Evolutionary conservation across 2,113 vertebrate genomes (phyloP), one percentile per base, ranked within the genome.

Genomic region (Corynorhinus townsendii): DNA sequence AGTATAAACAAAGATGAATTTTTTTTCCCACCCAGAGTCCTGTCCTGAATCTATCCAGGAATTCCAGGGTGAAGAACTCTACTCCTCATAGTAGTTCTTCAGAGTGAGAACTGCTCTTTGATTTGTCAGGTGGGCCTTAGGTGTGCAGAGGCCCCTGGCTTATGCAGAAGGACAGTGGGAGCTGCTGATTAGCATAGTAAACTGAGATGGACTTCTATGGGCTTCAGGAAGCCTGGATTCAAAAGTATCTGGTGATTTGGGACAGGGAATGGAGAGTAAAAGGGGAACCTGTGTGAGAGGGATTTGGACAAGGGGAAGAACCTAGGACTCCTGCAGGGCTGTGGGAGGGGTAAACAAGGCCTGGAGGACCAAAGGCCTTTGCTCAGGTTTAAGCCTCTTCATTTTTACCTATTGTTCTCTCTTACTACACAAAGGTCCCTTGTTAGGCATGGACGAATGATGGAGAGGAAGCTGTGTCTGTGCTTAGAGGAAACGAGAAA

Each of bases 1-100:
- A n/a, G 15, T 89, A 40, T 49, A 93, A 95, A 95, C 85, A 59
- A 88, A 87, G 16, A 45, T 62, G 16, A 49, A 75, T 88, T 79
- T 84, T 54, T 62, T 54, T 64, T 68, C 22, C 24, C 35, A 62
- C 26, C 11, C 10, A 35, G 43, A 80, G 26, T 72, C 38, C 56
- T 20, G 17, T 75, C 16, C 47, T 54, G 7, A 56, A 33, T 76
- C 7, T 89, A 75, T 47, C 40, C 40, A 71, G 38, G 19, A 47
- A 52, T 24, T 17, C 20, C 38, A 26, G 17, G 19, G 24, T 68
- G 66, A 45, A 86, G 43, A 52, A 24, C 30, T 84, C 16, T 28
- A 9, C 28, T 43, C n/a, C 3, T 30, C 73, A 33, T 1, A 54
- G 62, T 10, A 87, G 19, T 56, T 54, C 54, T 64, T 56, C 38